Conservation (phyloP, 1,140 invertebrate species). For the Orchestia grillus region DNA sequence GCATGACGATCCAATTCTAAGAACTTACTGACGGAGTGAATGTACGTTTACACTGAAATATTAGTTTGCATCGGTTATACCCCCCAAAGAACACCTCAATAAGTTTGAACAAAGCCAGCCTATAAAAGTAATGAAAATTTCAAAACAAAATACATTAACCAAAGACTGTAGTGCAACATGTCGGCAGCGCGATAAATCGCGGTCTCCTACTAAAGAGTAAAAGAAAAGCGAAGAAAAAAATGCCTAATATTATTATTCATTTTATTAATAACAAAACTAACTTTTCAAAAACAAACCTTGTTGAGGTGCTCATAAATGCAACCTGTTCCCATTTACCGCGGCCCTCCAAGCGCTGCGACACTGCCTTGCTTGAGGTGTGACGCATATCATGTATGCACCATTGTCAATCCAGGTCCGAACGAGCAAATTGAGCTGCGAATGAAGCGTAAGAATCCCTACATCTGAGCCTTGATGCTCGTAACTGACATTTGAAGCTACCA, state of each 20-base stretch:
- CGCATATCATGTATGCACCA: neutral
- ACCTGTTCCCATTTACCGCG: neutral
- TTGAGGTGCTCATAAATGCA: neutral
- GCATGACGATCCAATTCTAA: too few species aligned
- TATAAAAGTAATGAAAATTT: neutral
- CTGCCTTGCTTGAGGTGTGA: neutral
- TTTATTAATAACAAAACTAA: neutral
- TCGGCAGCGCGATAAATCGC: neutral
- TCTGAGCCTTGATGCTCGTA: neutral
- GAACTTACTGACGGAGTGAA: neutral
- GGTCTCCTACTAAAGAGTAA: neutral
- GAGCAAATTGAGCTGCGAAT: neutral
- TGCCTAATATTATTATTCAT: too few species aligned
- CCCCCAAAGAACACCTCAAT: neutral
- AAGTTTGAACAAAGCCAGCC: neutral
- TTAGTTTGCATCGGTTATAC: neutral
- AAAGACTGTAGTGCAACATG: neutral
- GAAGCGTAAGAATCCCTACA: neutral
- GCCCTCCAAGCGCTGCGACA: too few species aligned
- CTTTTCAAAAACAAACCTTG: neutral
- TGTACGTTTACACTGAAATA: neutral
- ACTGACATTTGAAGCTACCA: neutral
- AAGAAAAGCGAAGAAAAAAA: neutral
- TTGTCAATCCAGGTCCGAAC: neutral
- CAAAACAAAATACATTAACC: neutral